These are phyloP conservation scores for Ischnura elegans DNA, from an alignment of 2,888 invertebrate species.

Conservation along the genomic window DNA sequence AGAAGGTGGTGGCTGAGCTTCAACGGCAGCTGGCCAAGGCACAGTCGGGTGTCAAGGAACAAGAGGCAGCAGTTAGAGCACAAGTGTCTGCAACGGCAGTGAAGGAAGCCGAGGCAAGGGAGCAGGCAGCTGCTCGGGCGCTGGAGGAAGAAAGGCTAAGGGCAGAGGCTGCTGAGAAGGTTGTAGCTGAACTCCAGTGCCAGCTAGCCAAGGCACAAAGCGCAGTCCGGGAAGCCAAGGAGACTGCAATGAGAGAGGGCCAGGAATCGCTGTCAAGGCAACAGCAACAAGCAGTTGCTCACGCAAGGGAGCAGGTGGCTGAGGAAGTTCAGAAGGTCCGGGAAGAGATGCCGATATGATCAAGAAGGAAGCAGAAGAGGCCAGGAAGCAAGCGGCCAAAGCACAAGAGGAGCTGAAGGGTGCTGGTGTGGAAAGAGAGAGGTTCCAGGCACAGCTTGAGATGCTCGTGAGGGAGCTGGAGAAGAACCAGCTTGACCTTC, in stretches of 20 bases:
- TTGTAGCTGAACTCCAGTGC: constrained; percentile 76
- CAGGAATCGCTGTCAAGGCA: constrained; percentile 71
- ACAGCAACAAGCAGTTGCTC: constrained; percentile 74
- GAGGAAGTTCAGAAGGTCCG: constrained; percentile 87
- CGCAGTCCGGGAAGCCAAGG: constrained; percentile 72
- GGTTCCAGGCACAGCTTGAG: constrained; percentile 94
- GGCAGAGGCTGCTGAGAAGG: constrained; percentile 64
- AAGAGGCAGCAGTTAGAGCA: constrained; percentile 80
- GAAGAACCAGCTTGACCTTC: constrained; percentile 92
- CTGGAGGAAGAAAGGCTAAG: constrained; percentile 81
- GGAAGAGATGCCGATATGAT: constrained; percentile 80
- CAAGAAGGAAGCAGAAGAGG: constrained; percentile 83
- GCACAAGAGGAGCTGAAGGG: constrained; percentile 90
- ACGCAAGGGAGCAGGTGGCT: constrained; percentile 86
- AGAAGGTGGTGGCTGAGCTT: constrained; percentile 52
- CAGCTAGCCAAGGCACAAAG: constrained; percentile 78
- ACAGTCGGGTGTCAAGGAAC: constrained; percentile 71
- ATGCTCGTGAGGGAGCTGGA: constrained; percentile 95
- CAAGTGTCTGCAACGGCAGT: constrained; percentile 77
- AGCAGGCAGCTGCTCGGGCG: constrained; percentile 85
- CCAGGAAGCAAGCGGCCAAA: constrained; percentile 89
- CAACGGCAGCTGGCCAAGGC: constrained; percentile 57
- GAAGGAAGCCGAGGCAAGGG: constrained; percentile 81
- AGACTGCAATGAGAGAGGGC: constrained; percentile 32
- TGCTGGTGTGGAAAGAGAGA: constrained; percentile 90